Evolutionary conservation across 2,797 vertebrate genomes (phyloP).

Genomic region (Synanceia verrucosa): DNA sequence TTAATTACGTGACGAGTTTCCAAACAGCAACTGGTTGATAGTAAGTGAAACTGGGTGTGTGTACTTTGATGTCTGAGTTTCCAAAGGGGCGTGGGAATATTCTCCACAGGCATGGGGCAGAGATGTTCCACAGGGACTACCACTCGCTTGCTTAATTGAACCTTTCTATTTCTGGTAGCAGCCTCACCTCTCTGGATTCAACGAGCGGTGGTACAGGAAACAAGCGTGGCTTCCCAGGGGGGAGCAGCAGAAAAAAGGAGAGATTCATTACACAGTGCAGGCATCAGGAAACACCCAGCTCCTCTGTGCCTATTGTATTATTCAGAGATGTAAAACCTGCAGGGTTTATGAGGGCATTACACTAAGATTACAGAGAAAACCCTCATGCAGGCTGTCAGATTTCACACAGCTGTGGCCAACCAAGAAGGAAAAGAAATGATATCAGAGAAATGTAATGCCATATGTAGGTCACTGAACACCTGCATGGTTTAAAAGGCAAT

Average conservation of each 20-base stretch:
- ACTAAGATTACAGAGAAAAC: conserved; percentile 78
- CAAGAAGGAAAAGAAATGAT: conserved; percentile 42
- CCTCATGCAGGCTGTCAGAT: conserved; percentile 70
- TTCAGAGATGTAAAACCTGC: conserved; percentile 72
- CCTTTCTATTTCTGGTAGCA: conserved; percentile 74
- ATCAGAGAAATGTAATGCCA: conserved; percentile 18
- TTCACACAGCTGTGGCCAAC: conserved; percentile 70
- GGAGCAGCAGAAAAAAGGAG: conserved; percentile 47
- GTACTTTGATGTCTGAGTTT: conserved; percentile 72
- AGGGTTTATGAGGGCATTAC: conserved; percentile 76
- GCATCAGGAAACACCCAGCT: conserved; percentile 59
- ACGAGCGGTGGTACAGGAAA: conserved; percentile 46
- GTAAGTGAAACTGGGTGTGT: conserved; percentile 29
- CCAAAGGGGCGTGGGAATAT: conserved; percentile 67
- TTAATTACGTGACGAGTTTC: conserved; percentile 11
- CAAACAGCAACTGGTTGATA: conserved; percentile 55
- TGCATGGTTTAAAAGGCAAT: conserved; percentile 67
- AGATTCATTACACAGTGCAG: conserved; percentile 59
- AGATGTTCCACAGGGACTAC: conserved; percentile 56
- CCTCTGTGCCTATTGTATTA: conserved; percentile 68
- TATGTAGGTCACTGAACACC: conserved; percentile 75
- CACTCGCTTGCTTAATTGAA: conserved; percentile 73
- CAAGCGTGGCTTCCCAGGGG: conserved; percentile 40
- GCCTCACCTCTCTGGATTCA: conserved; percentile 64
- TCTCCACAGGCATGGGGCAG: conserved; percentile 58